Evolutionary conservation across 2,888 invertebrate genomes (phyloP), one percentile per base, ranked within the genome.

Genomic region (Zaprionus obscuricornis): DNA sequence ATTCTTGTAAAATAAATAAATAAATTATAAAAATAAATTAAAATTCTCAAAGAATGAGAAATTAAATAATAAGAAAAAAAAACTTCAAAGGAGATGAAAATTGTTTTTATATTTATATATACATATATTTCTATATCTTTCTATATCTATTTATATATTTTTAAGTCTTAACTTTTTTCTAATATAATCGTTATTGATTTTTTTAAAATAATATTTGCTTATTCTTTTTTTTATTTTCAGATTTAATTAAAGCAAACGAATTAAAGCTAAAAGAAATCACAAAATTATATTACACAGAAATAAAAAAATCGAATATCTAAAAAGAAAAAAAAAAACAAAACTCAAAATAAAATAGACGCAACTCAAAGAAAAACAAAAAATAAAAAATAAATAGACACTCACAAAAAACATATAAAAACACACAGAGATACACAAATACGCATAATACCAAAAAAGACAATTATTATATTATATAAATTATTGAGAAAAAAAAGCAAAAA

Each of bases 381-480:
- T 13, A 39, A 54, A 29, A 39, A 13, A 34, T 68, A 58, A 56
- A 33, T 18, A 45, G 65, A 54, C 37, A 46, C 49, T 72, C 58
- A 46, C 59, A 76, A 29, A 34, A 58, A 40, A 45, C 55, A 62
- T 46, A 58, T 37, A 60, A 57, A 40, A 20, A 46, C 46, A 59
- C 43, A 69, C 39, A 74, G 22, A 47, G 24, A 49, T 22, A 50
- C 26, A 22, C n/a, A n/a, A n/a, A n/a, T n/a, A n/a, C n/a, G n/a
- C 16, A 51, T 26, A 5, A 54, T 45, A 26, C 11, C 18, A 13
- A 55, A 50, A 67, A 59, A 60, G 37, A 70, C 59, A 72, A 79
- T 66, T 75, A 77, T 67, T 72, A 29, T 45, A 79, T 51, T 55
- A 71, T 52, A 63, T 36, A 24, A 58, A 58, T 49, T 52, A 70